Percentiles rank a stretch among this genome's conserved stretches.
These are phyloP conservation scores for Acleris holmiana DNA, from an alignment of 2,888 invertebrate genomes.

Conservation along the genomic window DNA sequence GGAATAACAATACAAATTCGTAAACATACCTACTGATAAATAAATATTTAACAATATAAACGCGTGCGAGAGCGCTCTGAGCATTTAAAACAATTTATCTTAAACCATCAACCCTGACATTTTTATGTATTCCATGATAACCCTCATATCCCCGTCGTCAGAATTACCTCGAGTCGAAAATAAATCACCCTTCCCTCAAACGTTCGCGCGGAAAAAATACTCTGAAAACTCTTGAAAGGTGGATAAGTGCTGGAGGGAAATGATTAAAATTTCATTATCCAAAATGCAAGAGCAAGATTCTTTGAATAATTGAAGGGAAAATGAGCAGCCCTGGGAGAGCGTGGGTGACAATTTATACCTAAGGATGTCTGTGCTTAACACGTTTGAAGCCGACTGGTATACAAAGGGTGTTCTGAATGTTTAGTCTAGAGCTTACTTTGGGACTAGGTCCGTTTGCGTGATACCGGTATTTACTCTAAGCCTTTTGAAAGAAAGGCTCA, in stretches of 20 bases:
- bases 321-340: conserved; percentile 44
- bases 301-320: conserved; percentile 66
- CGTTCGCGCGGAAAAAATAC: conserved; percentile 16
- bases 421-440: neutral
- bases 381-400: neutral
- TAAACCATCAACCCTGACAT: too few species aligned
- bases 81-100: too few species aligned
- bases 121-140: neutral
- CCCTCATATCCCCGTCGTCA: conserved; percentile 2
- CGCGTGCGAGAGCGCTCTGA: too few species aligned
- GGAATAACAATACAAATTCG: too few species aligned
- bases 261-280: conserved; percentile 74
- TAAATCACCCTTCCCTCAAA: conserved; percentile 19
- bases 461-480: too few species aligned
- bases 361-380: conserved; percentile 20
- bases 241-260: conserved; percentile 59
- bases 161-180: conserved; percentile 14
- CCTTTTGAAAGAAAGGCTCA: too few species aligned
- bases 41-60: too few species aligned
- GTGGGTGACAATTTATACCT: conserved; percentile 24
- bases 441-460: too few species aligned
- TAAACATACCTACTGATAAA: too few species aligned
- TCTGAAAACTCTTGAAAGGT: conserved; percentile 39
- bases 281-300: conserved; percentile 74
- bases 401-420: neutral